Conservation (phyloP, 30 jellyfish, hydroid and myxozoan species). For the Calvadosia cruxmelitensis region DNA sequence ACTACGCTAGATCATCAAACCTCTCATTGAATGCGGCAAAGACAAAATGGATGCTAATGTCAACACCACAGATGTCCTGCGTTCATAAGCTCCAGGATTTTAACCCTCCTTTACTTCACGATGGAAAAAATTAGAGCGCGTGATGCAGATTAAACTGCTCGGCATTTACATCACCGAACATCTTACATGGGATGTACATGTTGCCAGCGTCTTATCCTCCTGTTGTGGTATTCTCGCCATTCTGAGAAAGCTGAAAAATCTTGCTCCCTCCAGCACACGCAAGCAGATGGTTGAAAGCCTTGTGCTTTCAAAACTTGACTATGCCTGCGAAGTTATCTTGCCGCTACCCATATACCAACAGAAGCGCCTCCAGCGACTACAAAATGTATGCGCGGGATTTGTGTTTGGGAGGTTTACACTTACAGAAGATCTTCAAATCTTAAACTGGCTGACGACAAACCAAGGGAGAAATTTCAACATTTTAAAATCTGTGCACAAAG, state of each 20-base stretch:
- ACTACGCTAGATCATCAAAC: conserved; percentile 19
- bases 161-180: conserved; percentile 29
- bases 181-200: conserved; percentile 42
- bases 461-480: conserved; percentile 31
- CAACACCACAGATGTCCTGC: conserved; percentile 20
- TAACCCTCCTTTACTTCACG: conserved; percentile 13
- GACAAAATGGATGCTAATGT: conserved; percentile 29
- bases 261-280: conserved; percentile 7
- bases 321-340: conserved; percentile 35
- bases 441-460: conserved; percentile 41
- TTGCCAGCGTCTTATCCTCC: conserved; percentile 19
- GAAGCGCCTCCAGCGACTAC: conserved; percentile 42
- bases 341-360: conserved; percentile 47
- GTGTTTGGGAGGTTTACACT: conserved; percentile 39
- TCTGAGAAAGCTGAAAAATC: conserved; percentile 14
- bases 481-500: conserved; percentile 27
- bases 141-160: conserved; percentile 15
- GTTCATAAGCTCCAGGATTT: conserved; percentile 11
- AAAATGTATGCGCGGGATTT: conserved; percentile 41
- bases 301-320: conserved; percentile 42
- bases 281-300: conserved; percentile 55
- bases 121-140: conserved; percentile 21
- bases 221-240: conserved; percentile 28
- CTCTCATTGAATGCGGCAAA: conserved; percentile 27
- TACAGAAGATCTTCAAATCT: conserved; percentile 13